Percentiles rank a stretch among this genome's conserved stretches.
Conservation (phyloP, 2,113 vertebrate species). For the Rissa tridactyla region DNA sequence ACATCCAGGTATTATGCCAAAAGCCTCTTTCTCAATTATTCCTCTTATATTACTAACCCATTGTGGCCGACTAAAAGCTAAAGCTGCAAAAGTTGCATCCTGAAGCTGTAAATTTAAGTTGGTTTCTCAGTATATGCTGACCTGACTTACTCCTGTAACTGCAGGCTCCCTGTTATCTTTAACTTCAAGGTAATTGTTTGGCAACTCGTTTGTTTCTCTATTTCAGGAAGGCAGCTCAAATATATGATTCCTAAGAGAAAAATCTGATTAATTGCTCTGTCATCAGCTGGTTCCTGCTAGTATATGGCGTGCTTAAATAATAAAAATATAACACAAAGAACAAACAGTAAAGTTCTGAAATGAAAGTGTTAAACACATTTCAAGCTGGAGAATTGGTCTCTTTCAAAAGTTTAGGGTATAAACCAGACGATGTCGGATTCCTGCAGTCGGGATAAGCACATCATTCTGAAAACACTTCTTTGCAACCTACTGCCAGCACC, state of each 20-base stretch:
- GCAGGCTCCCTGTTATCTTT: not conserved
- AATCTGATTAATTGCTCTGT: slow-evolving; percentile 11
- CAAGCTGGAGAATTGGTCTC: not conserved
- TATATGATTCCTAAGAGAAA: not conserved
- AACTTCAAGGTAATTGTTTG: slow-evolving; percentile 28
- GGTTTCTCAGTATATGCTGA: slow-evolving; percentile 20
- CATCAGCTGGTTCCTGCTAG: slow-evolving; percentile 12
- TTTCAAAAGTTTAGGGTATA: not conserved
- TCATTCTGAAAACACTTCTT: not conserved
- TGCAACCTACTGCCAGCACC: not conserved
- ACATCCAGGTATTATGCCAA: slow-evolving; percentile 31
- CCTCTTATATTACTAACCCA: slow-evolving; percentile 30
- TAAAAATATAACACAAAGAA: slow-evolving; percentile 12
- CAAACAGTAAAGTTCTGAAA: slow-evolving; percentile 7
- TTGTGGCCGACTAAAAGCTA: slow-evolving; percentile 14
- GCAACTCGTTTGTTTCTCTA: not conserved
- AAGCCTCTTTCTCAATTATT: slow-evolving; percentile 54
- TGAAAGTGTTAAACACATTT: not conserved
- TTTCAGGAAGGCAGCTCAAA: slow-evolving; percentile 25
- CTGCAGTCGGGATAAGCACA: not conserved
- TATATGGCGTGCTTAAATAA: not conserved
- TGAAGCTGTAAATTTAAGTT: slow-evolving; percentile 23
- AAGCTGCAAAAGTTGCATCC: slow-evolving; percentile 14
- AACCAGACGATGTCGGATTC: not conserved
- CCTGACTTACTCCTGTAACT: slow-evolving; percentile 15